Evolutionary conservation across 23 tunicate genomes (phyloP), one percentile per base, ranked within the genome.

Genomic region (Ciona savignyi): DNA sequence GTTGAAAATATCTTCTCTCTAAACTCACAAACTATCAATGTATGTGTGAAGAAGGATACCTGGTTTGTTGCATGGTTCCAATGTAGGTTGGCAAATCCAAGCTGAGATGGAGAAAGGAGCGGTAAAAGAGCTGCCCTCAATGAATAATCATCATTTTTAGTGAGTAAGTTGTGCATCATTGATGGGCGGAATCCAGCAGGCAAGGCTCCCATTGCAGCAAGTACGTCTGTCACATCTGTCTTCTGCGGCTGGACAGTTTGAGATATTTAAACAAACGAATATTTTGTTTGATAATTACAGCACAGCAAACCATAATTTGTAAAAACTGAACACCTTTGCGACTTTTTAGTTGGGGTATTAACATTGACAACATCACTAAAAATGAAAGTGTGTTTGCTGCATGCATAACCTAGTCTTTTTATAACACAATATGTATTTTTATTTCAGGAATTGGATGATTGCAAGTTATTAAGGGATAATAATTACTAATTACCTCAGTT

Each of bases 121-220:
- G 96, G 96, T 29, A 79, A 74, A 11, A 89, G 24, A 60, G 85
- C 78, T 6, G 56, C 27, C 29, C 51, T 23, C 1, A 77, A 67
- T 1, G 70, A 61, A 63, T 76, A 88, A 30, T 75, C 72, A 11
- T 70, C 65, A 1, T 31, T 27, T 6, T 51, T 34, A 23, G 51
- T 23, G 2, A 51, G 63, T 21, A 75, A 49, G 29, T 75, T 80
- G 67, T 75, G 65, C 67, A 91, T 30, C 49, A 70, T 73, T 6
- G 97, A 91, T 34, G 91, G 86, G 1, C 97, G 86, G 63, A 91
- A 91, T 3, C 97, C 97, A 1, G 97, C 80, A 25, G 97, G 97
- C 15, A 91, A 60, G 0, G 97, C 97, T 51, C 97, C 97, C 91
- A 91, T 63, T 1, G 97, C 97, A 0, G 86, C 76, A 4, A 91